Evolutionary conservation across 2,113 vertebrate species (phyloP).

Genomic region (Microcebus jonahi): DNA sequence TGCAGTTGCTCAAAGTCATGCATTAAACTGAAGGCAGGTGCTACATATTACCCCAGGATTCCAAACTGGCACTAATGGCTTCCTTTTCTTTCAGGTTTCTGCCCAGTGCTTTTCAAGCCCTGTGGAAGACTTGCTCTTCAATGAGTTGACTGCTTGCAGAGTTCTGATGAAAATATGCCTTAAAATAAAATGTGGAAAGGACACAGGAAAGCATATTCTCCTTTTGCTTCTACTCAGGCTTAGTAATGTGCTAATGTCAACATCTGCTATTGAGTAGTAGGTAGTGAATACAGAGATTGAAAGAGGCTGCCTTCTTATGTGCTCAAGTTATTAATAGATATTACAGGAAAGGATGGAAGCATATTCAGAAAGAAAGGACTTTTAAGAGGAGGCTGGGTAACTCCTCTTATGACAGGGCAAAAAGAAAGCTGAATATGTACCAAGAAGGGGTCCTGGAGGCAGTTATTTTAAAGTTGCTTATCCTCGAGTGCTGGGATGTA

Average conservation of each 20-base stretch:
- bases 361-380: background rate
- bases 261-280: background rate
- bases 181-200: background rate
- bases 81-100: constrained; percentile 22
- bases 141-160: background rate
- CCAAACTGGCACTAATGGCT: background rate
- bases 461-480: background rate
- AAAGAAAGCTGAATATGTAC: background rate
- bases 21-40: background rate
- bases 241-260: background rate
- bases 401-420: background rate
- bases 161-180: background rate
- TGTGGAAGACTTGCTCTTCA: background rate
- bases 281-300: background rate
- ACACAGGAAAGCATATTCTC: background rate
- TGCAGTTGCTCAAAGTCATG: background rate
- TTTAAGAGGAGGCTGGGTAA: background rate
- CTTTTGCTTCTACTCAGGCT: background rate
- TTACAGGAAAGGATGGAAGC: background rate
- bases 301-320: background rate
- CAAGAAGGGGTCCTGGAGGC: background rate
- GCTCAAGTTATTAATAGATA: background rate
- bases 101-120: background rate
- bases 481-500: background rate
- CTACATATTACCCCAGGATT: background rate